Evolutionary conservation across 2,888 invertebrate genomes (phyloP), one percentile per base, ranked within the genome.

Genomic region (Metellina segmentata): DNA sequence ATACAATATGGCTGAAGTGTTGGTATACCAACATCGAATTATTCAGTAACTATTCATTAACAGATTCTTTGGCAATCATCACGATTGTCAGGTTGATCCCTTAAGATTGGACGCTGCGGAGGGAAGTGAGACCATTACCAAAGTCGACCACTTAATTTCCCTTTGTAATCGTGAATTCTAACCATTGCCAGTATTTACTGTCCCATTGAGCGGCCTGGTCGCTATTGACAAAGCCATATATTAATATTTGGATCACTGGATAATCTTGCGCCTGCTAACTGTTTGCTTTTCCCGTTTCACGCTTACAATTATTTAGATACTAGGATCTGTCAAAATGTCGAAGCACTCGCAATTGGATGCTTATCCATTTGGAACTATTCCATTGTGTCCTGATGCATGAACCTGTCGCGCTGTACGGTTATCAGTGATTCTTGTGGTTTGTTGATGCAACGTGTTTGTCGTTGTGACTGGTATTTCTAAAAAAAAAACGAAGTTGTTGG

Each of bases 221-320:
- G 20, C 20, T 75, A 85, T 85, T 75, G 75, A 75, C 75, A 75
- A 52, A 79, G 53, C 53, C 72, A 75, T 75, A 75, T 61, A 69
- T 77, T 75, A 78, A 78, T 78, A 86, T 86, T 86, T 78, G 85
- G 85, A 70, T 86, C 85, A 51, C 85, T 86, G 71, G n/a, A 13
- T 75, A 74, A 85, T 70, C 69, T 78, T 78, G 78, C 85, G 69
- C 49, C 19, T 78, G 69, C 70, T 61, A 77, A 70, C 78, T 75
- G 75, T 86, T 78, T 86, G 77, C 85, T 86, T 69, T 70, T 78
- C 78, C 77, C 19, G 85, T 86, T 86, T 78, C 49, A 69, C 49
- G 78, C 70, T 77, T 11, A 69, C 78, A 86, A 78, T 86, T 78
- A 86, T 86, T 86, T 78, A 86, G 85, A 61, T 85, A 75, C 75